phyloP scores from a whole-genome alignment of 1,140 invertebrate genomes.

The Leptopilina boulardi region DNA sequence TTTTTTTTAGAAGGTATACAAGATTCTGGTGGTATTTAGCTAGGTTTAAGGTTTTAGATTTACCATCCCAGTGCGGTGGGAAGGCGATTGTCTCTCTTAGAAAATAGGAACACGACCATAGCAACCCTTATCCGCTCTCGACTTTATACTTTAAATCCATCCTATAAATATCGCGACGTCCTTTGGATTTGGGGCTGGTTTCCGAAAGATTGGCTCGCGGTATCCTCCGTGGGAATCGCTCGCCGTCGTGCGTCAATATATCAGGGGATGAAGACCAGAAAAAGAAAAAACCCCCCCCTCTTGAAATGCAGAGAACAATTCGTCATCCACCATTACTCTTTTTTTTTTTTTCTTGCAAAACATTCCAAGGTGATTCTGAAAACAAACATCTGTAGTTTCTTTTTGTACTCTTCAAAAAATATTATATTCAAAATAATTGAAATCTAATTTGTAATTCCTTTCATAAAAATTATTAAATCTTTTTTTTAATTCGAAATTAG shows the following conservation, averaged over 20 bases:
- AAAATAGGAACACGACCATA: conserved; percentile 69
- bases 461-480: too few relatives aligned
- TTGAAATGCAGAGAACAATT: conserved; percentile 62
- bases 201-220: conserved; percentile 77
- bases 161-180: conserved; percentile 75
- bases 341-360: conserved; percentile 49
- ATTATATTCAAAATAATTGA: too few relatives aligned
- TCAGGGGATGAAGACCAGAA: conserved; percentile 73
- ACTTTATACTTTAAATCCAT: conserved; percentile 77
- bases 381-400: conserved; percentile 34
- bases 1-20: background rate
- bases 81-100: conserved; percentile 67
- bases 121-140: conserved; percentile 63
- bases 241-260: conserved; percentile 72
- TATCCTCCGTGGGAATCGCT: conserved; percentile 76
- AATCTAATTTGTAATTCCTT: too few relatives aligned
- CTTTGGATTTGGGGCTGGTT: conserved; percentile 75
- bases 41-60: conserved; percentile 67
- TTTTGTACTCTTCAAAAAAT: conserved; percentile 47
- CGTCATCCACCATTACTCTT: conserved; percentile 71
- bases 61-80: conserved; percentile 54
- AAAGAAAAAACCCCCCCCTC: conserved; percentile 56
- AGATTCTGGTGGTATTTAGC: conserved; percentile 58
- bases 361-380: conserved; percentile 56
- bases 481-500: too few relatives aligned